Evolutionary conservation across 2,888 invertebrate species (phyloP).

Genomic region (Apamea epomidion): DNA sequence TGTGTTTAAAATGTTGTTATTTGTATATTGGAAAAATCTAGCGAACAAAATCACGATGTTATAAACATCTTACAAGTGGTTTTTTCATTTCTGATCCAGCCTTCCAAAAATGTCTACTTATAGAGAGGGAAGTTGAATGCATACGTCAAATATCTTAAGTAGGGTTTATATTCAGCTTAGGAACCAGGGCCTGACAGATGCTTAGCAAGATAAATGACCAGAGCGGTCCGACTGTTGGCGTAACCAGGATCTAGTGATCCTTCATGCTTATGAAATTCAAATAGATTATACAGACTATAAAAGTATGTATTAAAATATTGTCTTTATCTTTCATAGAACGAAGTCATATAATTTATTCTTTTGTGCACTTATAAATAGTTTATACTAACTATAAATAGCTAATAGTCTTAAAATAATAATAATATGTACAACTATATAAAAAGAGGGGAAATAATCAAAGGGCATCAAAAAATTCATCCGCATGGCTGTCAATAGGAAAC

Average conservation of each 20-base stretch:
- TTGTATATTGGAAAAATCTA: background rate
- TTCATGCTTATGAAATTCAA: constrained; percentile 21
- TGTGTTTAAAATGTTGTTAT: background rate
- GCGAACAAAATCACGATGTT: background rate
- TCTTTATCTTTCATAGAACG: background rate
- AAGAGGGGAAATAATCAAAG: too few species aligned
- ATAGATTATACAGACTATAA: constrained; percentile 6
- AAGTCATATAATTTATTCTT: too few species aligned
- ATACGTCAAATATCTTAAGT: constrained; percentile 51
- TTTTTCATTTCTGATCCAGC: background rate
- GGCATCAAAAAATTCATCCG: too few species aligned
- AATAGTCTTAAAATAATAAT: too few species aligned
- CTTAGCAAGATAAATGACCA: constrained; percentile 60
- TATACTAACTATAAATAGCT: too few species aligned
- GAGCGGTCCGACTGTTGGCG: constrained; percentile 28
- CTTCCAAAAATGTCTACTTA: constrained; percentile 7
- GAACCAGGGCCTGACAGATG: constrained; percentile 44
- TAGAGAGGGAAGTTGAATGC: constrained; percentile 17
- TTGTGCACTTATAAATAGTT: too few species aligned
- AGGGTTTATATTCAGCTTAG: constrained; percentile 47
- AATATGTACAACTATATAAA: too few species aligned
- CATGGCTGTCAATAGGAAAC: too few species aligned
- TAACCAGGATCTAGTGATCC: constrained; percentile 26
- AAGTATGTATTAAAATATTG: background rate
- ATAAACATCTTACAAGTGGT: background rate